Evolutionary conservation across 2,888 invertebrate genomes (phyloP).

Genomic region (Melanophora roralis): DNA sequence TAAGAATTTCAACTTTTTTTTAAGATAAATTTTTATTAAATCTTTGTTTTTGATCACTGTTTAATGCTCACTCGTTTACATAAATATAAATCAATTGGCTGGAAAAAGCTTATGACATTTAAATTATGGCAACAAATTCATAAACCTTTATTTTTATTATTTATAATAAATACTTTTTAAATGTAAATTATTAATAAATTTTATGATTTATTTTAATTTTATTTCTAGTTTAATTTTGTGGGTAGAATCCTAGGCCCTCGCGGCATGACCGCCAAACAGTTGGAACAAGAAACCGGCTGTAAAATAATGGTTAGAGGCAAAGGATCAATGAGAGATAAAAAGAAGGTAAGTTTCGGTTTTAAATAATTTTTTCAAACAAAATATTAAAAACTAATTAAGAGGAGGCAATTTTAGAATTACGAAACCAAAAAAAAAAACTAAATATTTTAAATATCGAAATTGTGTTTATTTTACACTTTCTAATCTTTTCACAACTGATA

Average conservation of each 20-base stretch:
- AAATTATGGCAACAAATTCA: slow-evolving; percentile 6
- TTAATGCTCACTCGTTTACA: background rate
- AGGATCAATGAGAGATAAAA: slow-evolving; percentile 99
- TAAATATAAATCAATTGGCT: slow-evolving; percentile 29
- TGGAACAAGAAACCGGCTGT: slow-evolving; percentile 99
- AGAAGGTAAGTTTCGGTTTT: slow-evolving; percentile 87
- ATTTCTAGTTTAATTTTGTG: slow-evolving; percentile 99
- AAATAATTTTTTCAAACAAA: background rate
- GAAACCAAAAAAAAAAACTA: too few species aligned
- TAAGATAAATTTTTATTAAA: slow-evolving; percentile 1
- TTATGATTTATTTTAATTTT: slow-evolving; percentile 65
- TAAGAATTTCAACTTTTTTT: background rate
- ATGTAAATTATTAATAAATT: slow-evolving; percentile 28
- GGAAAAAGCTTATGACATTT: background rate
- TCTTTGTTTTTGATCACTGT: background rate
- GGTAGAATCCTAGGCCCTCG: slow-evolving; percentile 99
- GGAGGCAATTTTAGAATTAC: too few species aligned
- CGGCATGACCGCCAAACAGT: slow-evolving; percentile 99
- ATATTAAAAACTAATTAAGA: background rate
- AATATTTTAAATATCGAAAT: too few species aligned
- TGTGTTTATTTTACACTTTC: too few species aligned
- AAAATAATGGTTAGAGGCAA: slow-evolving; percentile 99
- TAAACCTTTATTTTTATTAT: background rate
- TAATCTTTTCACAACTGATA: too few species aligned
- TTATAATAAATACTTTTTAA: background rate